These are phyloP conservation scores for Tyrannus savana DNA, from an alignment of 2,113 vertebrate genomes.

Conservation along the genomic window DNA sequence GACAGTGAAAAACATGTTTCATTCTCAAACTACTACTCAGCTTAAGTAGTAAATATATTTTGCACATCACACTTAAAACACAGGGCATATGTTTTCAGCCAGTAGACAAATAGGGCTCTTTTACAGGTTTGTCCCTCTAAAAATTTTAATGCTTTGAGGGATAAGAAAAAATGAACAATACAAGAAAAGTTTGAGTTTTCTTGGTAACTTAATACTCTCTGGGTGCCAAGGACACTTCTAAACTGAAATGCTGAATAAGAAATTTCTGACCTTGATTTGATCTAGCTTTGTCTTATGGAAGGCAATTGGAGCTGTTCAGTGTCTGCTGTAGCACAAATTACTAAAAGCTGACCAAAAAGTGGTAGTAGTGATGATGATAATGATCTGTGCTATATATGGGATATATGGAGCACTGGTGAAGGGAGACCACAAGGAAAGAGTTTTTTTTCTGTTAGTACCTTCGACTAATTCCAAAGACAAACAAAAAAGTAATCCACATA, in stretches of 20 bases:
- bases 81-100: background rate
- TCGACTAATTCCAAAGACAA: background rate
- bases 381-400: too few relatives aligned
- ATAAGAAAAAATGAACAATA: background rate
- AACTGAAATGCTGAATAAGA: background rate
- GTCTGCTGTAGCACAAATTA: background rate
- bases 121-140: background rate
- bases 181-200: background rate
- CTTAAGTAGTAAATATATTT: background rate
- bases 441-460: background rate
- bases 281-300: background rate
- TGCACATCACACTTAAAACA: background rate
- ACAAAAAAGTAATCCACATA: background rate
- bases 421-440: background rate
- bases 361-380: background rate
- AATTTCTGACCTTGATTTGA: background rate
- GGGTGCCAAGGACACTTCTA: background rate
- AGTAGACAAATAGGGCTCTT: background rate
- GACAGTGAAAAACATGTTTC: background rate
- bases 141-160: background rate
- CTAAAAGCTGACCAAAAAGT: background rate
- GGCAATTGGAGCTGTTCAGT: background rate
- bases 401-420: background rate
- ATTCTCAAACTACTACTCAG: background rate
- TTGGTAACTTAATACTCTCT: background rate